Conservation (phyloP, 2,888 invertebrate genomes). For the Drosophila colorata region DNA sequence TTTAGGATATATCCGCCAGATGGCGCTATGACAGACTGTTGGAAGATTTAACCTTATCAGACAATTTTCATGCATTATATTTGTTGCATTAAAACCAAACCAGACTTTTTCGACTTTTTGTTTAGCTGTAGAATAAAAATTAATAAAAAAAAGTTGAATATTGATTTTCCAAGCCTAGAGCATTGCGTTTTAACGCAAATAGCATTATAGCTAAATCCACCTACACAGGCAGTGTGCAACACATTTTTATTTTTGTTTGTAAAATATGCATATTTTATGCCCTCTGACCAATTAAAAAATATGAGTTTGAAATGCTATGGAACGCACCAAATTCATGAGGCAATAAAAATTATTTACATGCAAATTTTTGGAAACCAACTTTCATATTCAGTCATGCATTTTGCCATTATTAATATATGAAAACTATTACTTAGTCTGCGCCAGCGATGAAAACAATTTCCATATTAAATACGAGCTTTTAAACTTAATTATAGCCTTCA, state of each 20-base stretch:
- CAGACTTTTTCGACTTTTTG: too few relatives aligned
- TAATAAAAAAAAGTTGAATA: too few relatives aligned
- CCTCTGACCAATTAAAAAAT: neutral
- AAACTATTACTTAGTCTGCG: neutral
- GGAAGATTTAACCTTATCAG: too few relatives aligned
- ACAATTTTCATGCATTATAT: neutral
- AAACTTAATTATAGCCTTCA: neutral
- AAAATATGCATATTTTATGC: constrained; percentile 1
- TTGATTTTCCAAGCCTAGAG: neutral
- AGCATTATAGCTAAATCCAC: neutral
- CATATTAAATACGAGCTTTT: neutral
- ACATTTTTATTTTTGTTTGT: neutral
- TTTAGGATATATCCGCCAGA: constrained; percentile 3
- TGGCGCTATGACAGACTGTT: constrained; percentile 7
- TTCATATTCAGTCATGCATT: constrained; percentile 1
- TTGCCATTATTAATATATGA: constrained; percentile 3
- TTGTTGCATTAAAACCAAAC: neutral
- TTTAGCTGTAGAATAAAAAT: too few relatives aligned
- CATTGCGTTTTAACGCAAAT: neutral
- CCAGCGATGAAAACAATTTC: neutral
- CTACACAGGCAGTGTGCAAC: too few relatives aligned
- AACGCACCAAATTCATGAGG: neutral
- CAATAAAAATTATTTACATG: constrained; percentile 2
- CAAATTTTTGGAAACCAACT: neutral
- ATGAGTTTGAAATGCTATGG: neutral